These are phyloP conservation scores for Palythoa grandiflora DNA, from an alignment of 92 coral and sea anemone genomes.

Conservation along the genomic window DNA sequence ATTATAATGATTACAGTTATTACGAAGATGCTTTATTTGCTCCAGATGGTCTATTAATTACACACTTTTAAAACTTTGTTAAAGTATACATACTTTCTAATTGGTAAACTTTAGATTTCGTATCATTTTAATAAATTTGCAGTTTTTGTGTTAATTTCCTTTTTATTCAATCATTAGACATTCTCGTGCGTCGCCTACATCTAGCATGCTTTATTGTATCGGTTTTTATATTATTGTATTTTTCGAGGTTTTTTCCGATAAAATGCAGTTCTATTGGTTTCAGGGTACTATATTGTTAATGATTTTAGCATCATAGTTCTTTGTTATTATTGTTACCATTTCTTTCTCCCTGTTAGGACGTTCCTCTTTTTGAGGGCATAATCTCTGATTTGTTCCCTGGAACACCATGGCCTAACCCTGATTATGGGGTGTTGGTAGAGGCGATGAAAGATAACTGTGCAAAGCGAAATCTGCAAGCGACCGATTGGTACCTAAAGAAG, in stretches of 20 bases:
- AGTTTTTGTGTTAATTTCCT: too few species aligned
- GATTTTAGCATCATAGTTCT: neutral
- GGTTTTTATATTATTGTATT: too few species aligned
- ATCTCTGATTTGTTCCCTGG: slow-evolving; percentile 98
- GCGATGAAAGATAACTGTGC: slow-evolving; percentile 87
- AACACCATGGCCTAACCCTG: slow-evolving; percentile 98
- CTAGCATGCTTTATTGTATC: too few species aligned
- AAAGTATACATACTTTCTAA: too few species aligned
- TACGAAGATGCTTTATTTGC: too few species aligned
- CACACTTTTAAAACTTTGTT: too few species aligned
- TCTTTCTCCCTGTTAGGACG: slow-evolving; percentile 68
- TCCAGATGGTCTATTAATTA: too few species aligned
- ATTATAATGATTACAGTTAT: neutral
- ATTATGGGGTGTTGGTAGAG: slow-evolving; percentile 92
- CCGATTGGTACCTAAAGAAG: slow-evolving; percentile 96
- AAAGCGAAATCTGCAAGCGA: slow-evolving; percentile 89
- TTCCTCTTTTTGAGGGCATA: slow-evolving; percentile 96
- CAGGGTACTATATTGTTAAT: neutral
- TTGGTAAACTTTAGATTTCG: too few species aligned
- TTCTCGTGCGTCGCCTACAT: too few species aligned
- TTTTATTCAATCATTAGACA: too few species aligned
- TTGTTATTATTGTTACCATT: neutral
- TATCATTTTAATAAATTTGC: too few species aligned
- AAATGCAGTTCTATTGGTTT: neutral
- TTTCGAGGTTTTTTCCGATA: neutral